Evolutionary conservation across 2,797 vertebrate species (phyloP).

Genomic region (Labeo calbasu): DNA sequence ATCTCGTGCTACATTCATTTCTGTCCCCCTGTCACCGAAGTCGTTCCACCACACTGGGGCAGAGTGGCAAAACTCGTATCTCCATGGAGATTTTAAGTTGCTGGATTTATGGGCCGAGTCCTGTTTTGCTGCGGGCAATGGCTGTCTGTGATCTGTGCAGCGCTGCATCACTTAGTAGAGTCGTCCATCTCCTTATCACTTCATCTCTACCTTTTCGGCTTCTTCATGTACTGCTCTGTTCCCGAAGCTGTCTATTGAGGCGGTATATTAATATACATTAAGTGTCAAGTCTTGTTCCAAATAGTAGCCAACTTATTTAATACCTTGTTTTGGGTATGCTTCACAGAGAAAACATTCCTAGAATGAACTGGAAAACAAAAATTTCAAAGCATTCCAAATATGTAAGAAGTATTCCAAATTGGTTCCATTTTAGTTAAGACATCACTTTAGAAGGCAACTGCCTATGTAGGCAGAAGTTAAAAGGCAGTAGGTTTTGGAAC

Average conservation of each 20-base stretch:
- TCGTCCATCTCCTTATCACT: constrained; percentile 42
- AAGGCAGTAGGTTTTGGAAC: background rate
- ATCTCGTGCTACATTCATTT: constrained; percentile 46
- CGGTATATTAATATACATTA: background rate
- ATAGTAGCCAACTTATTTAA: background rate
- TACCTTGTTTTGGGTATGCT: background rate
- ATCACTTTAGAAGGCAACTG: background rate
- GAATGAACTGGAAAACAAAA: background rate
- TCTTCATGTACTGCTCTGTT: constrained; percentile 24
- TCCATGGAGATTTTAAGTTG: constrained; percentile 64
- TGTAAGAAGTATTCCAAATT: background rate
- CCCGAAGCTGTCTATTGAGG: background rate
- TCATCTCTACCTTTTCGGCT: background rate
- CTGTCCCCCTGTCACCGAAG: constrained; percentile 44
- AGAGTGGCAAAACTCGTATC: constrained; percentile 58
- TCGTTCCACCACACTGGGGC: constrained; percentile 49
- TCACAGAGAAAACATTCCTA: background rate
- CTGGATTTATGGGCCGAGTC: constrained; percentile 62
- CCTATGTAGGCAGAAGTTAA: background rate
- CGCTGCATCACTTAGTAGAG: constrained; percentile 34
- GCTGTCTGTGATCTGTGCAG: constrained; percentile 47
- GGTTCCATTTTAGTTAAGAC: background rate
- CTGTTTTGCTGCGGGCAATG: constrained; percentile 49
- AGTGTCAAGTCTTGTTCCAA: background rate
- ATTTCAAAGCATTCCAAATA: background rate